Evolutionary conservation across 23 tunicate species (phyloP).

Genomic region (Diplosoma virens): DNA sequence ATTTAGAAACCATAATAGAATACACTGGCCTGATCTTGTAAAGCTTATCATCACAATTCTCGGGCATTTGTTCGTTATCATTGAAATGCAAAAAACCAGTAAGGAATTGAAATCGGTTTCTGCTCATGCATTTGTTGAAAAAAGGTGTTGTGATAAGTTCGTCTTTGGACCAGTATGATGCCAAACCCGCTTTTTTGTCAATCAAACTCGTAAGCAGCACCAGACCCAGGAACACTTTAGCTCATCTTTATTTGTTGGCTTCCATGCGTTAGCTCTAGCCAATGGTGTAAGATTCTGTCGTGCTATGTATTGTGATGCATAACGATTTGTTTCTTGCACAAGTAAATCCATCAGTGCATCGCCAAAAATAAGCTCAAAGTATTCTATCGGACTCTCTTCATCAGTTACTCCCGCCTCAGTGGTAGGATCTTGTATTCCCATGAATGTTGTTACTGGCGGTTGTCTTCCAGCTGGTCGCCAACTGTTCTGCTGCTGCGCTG

Average conservation of each 20-base stretch:
- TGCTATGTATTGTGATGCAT: conserved; percentile 9
- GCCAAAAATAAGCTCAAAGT: background rate
- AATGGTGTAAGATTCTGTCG: background rate
- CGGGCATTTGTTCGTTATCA: conserved; percentile 18
- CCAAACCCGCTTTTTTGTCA: background rate
- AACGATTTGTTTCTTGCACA: conserved; percentile 15
- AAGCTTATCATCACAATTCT: conserved; percentile 5
- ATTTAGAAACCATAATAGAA: background rate
- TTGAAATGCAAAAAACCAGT: conserved; percentile 30
- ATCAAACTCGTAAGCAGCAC: conserved; percentile 21
- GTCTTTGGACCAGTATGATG: background rate
- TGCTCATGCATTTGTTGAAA: conserved; percentile 20
- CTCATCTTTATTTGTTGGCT: background rate
- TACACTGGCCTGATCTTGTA: conserved; percentile 31
- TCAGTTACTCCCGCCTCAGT: background rate
- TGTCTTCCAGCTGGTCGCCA: background rate
- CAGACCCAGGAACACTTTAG: conserved; percentile 19
- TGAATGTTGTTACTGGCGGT: background rate
- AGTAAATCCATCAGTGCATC: conserved; percentile 3
- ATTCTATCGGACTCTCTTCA: conserved; percentile 3
- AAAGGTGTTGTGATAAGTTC: conserved; percentile 1
- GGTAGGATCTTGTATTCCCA: conserved; percentile 9
- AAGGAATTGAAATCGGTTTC: conserved; percentile 24
- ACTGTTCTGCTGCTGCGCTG: background rate
- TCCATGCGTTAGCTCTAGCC: conserved; percentile 8